phyloP scores from a whole-genome alignment of 2,888 invertebrate genomes.

The Polylopha cassiicola region DNA sequence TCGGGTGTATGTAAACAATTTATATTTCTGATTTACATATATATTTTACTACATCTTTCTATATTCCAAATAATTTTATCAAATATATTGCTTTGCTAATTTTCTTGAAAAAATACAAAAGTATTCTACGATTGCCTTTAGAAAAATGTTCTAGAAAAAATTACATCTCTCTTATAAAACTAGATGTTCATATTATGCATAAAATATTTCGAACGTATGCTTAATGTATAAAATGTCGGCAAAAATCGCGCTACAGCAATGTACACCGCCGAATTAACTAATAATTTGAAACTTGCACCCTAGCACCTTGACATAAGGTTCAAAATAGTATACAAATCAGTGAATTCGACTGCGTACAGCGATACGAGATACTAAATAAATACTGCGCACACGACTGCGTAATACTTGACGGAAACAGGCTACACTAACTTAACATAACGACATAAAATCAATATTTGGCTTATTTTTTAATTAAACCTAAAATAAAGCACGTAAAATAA shows the following conservation, averaged over 20 bases:
- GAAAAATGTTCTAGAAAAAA: constrained; percentile 69
- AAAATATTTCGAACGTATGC: constrained; percentile 52
- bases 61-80: constrained; percentile 61
- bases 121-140: constrained; percentile 62
- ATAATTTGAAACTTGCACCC: no score
- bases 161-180: constrained; percentile 58
- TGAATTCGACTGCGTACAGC: constrained; percentile 1
- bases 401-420: constrained; percentile 70
- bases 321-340: no score
- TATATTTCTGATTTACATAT: constrained; percentile 69
- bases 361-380: constrained; percentile 55
- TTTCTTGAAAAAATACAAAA: constrained; percentile 75
- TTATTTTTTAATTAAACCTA: constrained; percentile 75
- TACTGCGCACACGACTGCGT: constrained; percentile 60
- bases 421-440: constrained; percentile 58
- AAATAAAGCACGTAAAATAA: constrained; percentile 73
- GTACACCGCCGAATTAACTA: no score
- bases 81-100: constrained; percentile 72
- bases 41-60: constrained; percentile 60
- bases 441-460: constrained; percentile 76
- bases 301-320: no score
- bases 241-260: constrained; percentile 30
- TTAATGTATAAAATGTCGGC: constrained; percentile 43
- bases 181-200: constrained; percentile 70
- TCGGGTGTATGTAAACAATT: constrained; percentile 70